Base-by-base conservation (phyloP, 2,797 vertebrate species). In the Ambastaia sidthimunki region DNA sequence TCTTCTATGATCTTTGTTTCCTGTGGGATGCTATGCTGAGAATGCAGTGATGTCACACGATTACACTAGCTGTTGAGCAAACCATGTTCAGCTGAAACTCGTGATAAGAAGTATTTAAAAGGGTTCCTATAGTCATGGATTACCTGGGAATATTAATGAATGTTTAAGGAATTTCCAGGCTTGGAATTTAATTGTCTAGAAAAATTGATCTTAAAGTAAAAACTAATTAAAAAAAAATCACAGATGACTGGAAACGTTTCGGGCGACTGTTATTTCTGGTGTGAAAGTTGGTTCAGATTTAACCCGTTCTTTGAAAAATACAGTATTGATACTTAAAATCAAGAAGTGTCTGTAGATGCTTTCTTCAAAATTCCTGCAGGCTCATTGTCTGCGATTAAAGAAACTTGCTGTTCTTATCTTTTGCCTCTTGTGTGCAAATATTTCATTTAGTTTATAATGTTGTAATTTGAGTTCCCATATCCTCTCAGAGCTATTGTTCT, bases 1-100 rank as follows among this genome's bases (percentile, higher is more conserved):
- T 82, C 25, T 31, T 44, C 41, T 60, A 44, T 59, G 63, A 70
- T 83, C 69, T 71, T 37, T 16, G 19, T 79, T 81, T 85, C 50
- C 68, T 75, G 37, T 76, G 66, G 47, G 52, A 74, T 72, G 74
- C 70, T 80, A 83, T 85, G 73, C 60, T 48, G 78, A 86, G 83
- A 86, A 85, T 85, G 80, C 59, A 28, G 23, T 85, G 81, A 86
- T 71, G 54, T 85, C 80, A 80, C 34, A 80, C 57, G 21, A 23
- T 69, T 76, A 44, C 41, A 11, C 9, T 44, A 0, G 16, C 50
- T 47, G 34, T 69, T 62, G 34, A 52, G 52, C 48, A 16, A 7
- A 41, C 9, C 11, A 4, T 19, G 11, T 57, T 62, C 25, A 37
- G 5, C 31, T 37, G 9, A 37, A 16, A 41, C 18, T 19, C 18